Base-by-base conservation (phyloP, 2,888 invertebrate species). In the Apamea epomidion region DNA sequence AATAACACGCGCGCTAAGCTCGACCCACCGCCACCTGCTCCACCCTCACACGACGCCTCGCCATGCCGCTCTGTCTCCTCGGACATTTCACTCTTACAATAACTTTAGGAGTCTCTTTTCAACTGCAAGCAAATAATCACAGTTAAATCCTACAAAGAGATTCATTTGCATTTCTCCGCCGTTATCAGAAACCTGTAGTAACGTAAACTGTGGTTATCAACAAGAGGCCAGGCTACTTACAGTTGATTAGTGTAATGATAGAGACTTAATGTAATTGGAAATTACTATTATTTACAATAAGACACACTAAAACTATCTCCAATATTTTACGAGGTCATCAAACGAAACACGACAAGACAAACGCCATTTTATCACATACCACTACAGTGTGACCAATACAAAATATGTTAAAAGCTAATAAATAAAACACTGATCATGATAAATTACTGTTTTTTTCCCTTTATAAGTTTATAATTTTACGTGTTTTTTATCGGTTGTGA, bases 1-100 rank as follows among this genome's bases (percentile, higher is more conserved):
- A 98, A 96, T 92, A 97, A 96, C 93, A 98, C 97, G 90, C 98
- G 97, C 90, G 97, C 96, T 91, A 93, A 90, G 92, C 90, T 97
- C 95, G 91, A 97, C 96, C 88, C 97, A 96, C 95, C 97, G 97
- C 94, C 95, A 95, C 89, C 97, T 94, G 93, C 92, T 93, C 91
- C 93, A 90, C 93, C 94, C 90, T 96, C 96, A 92, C 93, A 94
- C 94, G 94, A 94, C 93, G 95, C 91, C 93, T 96, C 97, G 92
- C 94, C 96, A 92, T 95, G 96, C 91, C 96, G 95, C 91, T 96
- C 97, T 92, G 93, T 94, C 93, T 97, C 97, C 94, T 97, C 97
- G 95, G 97, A 97, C 97, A 97, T 97, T 96, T 96, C 97, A 96
- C 96, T 95, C 95, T 94, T 93, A 95, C 94, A 92, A 95, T 93